Evolutionary conservation across 37 sponge, comb jelly and placozoan genomes (phyloP).

Genomic region (Lycopodina hypogea): DNA sequence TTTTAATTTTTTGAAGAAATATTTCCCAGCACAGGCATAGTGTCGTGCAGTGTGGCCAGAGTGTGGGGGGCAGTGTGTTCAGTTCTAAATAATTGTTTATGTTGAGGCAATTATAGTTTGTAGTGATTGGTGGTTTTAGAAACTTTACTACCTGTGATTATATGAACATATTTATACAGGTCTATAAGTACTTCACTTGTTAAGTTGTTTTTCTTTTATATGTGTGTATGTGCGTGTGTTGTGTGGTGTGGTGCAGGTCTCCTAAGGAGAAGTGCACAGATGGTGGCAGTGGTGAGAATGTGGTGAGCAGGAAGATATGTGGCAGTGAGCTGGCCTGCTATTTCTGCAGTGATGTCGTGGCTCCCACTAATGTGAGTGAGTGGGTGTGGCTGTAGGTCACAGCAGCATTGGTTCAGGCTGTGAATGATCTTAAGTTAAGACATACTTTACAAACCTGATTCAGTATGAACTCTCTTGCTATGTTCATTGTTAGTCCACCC

Average conservation of each 20-base stretch:
- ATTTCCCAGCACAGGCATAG: too few relatives aligned
- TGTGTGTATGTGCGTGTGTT: too few relatives aligned
- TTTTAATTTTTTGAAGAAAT: too few relatives aligned
- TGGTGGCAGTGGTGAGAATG: neutral
- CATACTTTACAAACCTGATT: neutral
- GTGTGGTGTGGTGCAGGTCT: neutral
- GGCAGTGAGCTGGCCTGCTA: conserved; percentile 93
- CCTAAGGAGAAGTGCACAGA: neutral
- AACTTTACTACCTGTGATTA: too few relatives aligned
- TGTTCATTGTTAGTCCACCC: conserved; percentile 79
- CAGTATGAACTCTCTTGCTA: neutral
- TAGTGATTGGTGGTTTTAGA: too few relatives aligned
- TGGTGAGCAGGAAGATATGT: conserved; percentile 31
- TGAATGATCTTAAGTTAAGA: neutral
- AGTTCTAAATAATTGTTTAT: too few relatives aligned
- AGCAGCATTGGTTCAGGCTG: neutral
- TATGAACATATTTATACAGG: too few relatives aligned
- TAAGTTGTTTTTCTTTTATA: too few relatives aligned
- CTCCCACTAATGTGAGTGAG: conserved; percentile 85
- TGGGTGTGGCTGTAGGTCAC: neutral
- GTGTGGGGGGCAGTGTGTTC: too few relatives aligned
- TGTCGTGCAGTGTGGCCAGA: too few relatives aligned
- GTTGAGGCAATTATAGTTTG: too few relatives aligned
- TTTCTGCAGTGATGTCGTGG: conserved; percentile 99
- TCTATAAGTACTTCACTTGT: too few relatives aligned